Evolutionary conservation across 2,888 invertebrate species (phyloP).

Genomic region (Mantis religiosa): DNA sequence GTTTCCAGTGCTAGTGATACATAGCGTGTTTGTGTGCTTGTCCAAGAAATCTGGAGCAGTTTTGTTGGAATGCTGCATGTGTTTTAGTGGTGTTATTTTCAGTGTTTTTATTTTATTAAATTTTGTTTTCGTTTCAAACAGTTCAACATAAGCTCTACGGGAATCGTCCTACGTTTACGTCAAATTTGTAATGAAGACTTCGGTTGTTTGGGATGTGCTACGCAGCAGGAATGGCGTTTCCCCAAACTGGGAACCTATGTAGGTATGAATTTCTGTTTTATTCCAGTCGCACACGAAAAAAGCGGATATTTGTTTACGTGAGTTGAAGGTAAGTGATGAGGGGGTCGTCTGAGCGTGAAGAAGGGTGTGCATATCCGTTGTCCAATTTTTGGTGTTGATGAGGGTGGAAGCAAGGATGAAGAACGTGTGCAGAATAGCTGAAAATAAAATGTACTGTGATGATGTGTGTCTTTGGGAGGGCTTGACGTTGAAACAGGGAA

Average conservation of each 20-base stretch:
- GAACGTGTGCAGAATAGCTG: neutral
- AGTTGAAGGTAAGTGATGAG: neutral
- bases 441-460: neutral
- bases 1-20: neutral
- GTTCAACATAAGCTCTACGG: neutral
- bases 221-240: neutral
- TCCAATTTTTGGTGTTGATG: neutral
- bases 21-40: neutral
- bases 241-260: neutral
- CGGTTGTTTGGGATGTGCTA: neutral
- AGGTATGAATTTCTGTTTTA: neutral
- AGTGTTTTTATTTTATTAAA: neutral
- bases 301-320: slow-evolving; percentile 9
- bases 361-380: neutral
- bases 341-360: neutral
- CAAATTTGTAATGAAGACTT: neutral
- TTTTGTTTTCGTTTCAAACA: neutral
- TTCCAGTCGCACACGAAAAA: neutral
- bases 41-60: too few species aligned
- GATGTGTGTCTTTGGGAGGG: neutral
- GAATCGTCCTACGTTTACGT: neutral
- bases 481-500: neutral
- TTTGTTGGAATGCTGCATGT: neutral
- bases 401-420: neutral
- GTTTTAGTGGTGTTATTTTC: neutral